Evolutionary conservation across 1,140 invertebrate species (phyloP), one percentile per base, ranked within the genome.

Genomic region (Drosophila parvula): DNA sequence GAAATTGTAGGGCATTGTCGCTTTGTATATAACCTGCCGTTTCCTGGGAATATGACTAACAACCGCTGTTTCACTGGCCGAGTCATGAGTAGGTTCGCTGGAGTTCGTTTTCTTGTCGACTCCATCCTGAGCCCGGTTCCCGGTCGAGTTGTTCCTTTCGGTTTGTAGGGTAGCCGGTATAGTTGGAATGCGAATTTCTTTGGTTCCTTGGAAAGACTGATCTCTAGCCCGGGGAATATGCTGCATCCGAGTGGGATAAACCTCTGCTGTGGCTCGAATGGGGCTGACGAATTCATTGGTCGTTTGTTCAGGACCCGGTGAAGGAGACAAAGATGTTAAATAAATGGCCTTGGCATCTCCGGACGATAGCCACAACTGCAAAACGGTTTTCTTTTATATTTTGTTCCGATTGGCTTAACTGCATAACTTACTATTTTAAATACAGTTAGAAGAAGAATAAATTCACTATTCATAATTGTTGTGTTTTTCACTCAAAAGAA

Each of bases 1-100:
- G 18, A 55, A 55, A 55, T n/a, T 38, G 18, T 27, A 55, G 7
- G 51, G 51, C 34, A 53, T 22, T 8, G 10, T 4, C 3, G 4
- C 9, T 6, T 51, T 30, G 8, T 12, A 4, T 0, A 6, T 0
- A 4, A 5, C 0, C 1, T 6, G 7, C 3, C 50, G 14, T 5
- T 55, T 55, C 8, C 50, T 53, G 18, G 16, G 32, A 3, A 55
- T 55, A 55, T 55, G 51, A 18, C 0, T 38, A 38, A 55, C 3
- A 6, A 10, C 12, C 10, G 9, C 1, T n/a, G 22, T 6, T 5
- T 27, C 12, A n/a, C 12, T 38, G 12, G 0, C 12, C 12, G 12
- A 0, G 14, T 22, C 32, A 12, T 5, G 8, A 8, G 32, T 22
- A 5, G 30, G 2, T 3, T 7, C 32, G 18, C 7, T 36, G 12